A percentile compares a stretch with the other conserved stretches of the same genome.
These are phyloP conservation scores for Caenorhabditis imperialis DNA, from an alignment of 2,888 invertebrate genomes.

Conservation along the genomic window DNA sequence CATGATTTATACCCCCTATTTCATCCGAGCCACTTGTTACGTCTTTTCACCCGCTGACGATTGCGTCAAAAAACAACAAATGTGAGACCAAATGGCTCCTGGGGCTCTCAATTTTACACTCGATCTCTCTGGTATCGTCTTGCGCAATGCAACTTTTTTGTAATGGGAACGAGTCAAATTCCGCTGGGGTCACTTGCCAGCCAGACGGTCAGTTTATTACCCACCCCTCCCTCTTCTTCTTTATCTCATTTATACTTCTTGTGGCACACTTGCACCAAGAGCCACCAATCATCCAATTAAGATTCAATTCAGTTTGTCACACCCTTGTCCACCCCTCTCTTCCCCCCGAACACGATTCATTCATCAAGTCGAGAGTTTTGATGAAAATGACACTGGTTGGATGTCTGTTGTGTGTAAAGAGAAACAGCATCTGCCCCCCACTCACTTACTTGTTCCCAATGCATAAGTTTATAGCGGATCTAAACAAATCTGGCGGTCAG, in stretches of 20 bases:
- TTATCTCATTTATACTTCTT: background rate
- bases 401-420: constrained; percentile 5
- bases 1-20: constrained; percentile 30
- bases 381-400: background rate
- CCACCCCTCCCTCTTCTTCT: constrained; percentile 3
- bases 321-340: background rate
- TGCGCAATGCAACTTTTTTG: constrained; percentile 20
- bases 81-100: no score
- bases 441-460: no score
- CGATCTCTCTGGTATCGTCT: no score
- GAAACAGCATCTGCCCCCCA: background rate
- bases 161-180: constrained; percentile 44
- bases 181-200: constrained; percentile 34
- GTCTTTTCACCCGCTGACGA: constrained; percentile 1
- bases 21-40: constrained; percentile 1
- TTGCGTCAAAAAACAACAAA: constrained; percentile 42
- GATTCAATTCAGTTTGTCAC: constrained; percentile 37
- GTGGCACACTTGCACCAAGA: background rate
- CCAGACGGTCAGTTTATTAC: constrained; percentile 43
- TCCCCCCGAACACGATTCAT: constrained; percentile 15
- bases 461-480: no score
- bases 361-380: constrained; percentile 2
- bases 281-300: constrained; percentile 34
- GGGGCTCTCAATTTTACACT: no score
- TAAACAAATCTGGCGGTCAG: no score